Percentiles rank a stretch among this genome's conserved stretches.
Conservation (phyloP, 1,140 invertebrate species). For the Ptiloglossa arizonensis region DNA sequence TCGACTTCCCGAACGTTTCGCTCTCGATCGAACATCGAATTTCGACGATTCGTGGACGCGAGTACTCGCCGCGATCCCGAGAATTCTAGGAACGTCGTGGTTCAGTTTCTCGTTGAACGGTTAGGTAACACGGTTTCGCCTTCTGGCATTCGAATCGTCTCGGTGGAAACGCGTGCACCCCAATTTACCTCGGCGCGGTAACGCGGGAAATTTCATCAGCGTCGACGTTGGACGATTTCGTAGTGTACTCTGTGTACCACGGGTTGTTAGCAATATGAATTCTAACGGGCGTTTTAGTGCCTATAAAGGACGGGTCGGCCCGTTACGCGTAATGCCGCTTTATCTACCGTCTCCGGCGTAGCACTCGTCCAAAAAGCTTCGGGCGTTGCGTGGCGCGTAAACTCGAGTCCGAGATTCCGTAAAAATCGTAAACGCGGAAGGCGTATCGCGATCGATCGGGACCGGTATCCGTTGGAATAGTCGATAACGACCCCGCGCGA, state of each 20-base stretch:
- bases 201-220: no score
- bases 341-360: neutral
- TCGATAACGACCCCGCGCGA: conserved; percentile 51
- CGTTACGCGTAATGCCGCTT: conserved; percentile 1
- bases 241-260: no score
- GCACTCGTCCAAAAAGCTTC: neutral
- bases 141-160: no score
- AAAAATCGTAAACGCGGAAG: conserved; percentile 14
- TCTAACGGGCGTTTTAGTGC: neutral
- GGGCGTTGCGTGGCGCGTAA: neutral
- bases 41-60: neutral
- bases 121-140: no score
- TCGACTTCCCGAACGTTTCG: no score
- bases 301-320: neutral
- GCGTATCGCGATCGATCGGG: conserved; percentile 31
- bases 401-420: neutral
- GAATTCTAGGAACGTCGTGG: no score
- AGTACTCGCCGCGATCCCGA: no score
- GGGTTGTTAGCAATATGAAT: neutral
- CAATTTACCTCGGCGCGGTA: no score
- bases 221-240: no score
- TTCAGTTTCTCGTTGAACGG: no score
- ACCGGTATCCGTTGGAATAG: conserved; percentile 39
- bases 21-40: no score
- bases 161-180: no score